Base-by-base conservation (phyloP, 2,888 invertebrate species). In the Tetragonisca angustula region DNA sequence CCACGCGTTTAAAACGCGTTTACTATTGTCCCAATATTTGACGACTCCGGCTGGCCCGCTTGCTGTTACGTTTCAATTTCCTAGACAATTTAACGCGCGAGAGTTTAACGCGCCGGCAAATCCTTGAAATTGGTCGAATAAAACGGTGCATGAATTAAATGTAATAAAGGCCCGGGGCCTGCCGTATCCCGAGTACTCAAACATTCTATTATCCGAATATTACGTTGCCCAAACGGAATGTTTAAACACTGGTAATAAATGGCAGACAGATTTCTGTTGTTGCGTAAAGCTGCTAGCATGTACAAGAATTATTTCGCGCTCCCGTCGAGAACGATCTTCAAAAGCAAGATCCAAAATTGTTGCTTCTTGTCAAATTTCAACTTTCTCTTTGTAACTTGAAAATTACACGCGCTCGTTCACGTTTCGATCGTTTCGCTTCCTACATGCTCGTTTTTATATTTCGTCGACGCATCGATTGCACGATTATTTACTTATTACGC, bases 1-100 rank as follows among this genome's bases (percentile, higher is more conserved):
- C 36, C 5, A 13, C 43, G 59, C 19, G n/a, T 67, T 27, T 49
- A 9, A 4, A 24, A 49, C 19, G 6, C 43, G 17, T 32, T 43
- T 49, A 21, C 36, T 36, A 52, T n/a, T 64, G 24, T 50, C 64
- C 62, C 62, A 73, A 52, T 73, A 73, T 73, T 73, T 64, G 52
- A 73, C 50, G 9, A 73, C 19, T 52, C 36, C 32, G 5, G 43
- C 43, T 50, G 5, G 43, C 43, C 9, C 43, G 43, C 9, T 1
- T 43, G 43, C 9, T 43, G 32, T 32, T 32, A 32, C 43, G 9
- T 52, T 73, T n/a, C 56, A 15, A 24, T 62, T 9, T 64, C 19
- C n/a, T n/a, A n/a, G 9, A 49, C 62, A 19, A 73, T 62, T 62
- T 52, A 49, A 52, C 32, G 62, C 17, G 32, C n/a, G n/a, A n/a